Evolutionary conservation across 2,888 invertebrate genomes (phyloP).

Genomic region (Microplitis manilae): DNA sequence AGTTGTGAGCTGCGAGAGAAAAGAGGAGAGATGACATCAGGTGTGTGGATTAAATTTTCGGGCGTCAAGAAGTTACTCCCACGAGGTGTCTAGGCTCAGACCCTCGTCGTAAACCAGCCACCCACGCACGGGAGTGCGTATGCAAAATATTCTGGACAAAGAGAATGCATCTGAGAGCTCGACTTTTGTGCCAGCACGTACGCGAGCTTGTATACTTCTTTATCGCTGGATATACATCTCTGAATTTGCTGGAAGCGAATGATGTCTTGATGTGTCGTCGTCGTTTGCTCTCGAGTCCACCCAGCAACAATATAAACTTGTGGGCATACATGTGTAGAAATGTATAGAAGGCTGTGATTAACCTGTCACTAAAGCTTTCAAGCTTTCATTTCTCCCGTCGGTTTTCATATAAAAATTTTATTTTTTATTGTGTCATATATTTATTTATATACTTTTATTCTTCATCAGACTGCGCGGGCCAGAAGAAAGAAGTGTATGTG

Average conservation of each 20-base stretch:
- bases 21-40: conserved; percentile 1
- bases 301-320: background rate
- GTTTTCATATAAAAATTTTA: conserved; percentile 25
- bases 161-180: background rate
- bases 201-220: background rate
- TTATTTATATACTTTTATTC: conserved; percentile 23
- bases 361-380: conserved; percentile 49
- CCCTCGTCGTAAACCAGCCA: conserved; percentile 63
- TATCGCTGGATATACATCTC: background rate
- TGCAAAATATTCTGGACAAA: background rate
- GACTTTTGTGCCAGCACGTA: background rate
- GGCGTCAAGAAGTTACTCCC: conserved; percentile 47
- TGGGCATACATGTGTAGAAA: background rate
- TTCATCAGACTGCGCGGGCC: conserved; percentile 29
- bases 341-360: conserved; percentile 49
- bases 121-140: conserved; percentile 44
- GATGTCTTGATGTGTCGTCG: conserved; percentile 64
- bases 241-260: conserved; percentile 51
- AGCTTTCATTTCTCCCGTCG: conserved; percentile 40
- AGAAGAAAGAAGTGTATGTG: conserved; percentile 11
- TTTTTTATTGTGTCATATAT: background rate
- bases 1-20: too few species aligned
- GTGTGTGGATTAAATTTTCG: conserved; percentile 28
- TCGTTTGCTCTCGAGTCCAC: background rate
- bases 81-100: conserved; percentile 56